Base-by-base conservation (phyloP, 2,113 vertebrate genomes). In the Nothobranchius furzeri region DNA sequence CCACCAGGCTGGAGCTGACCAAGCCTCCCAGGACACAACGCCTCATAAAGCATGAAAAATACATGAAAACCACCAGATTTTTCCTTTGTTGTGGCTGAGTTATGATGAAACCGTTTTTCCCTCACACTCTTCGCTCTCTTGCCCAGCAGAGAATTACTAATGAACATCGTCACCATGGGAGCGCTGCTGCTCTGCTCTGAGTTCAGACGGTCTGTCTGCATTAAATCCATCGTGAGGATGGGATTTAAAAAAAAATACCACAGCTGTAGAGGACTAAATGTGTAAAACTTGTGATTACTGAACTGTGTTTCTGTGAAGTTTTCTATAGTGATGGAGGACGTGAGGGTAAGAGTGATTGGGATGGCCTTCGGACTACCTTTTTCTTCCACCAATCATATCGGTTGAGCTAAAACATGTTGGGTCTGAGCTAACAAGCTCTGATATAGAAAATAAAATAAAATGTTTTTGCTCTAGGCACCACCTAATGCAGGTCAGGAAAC, bases 401-500 rank as follows among this genome's bases (percentile, higher is more conserved):
- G 68, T 76, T 87, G 51, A 64, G 75, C 81, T 82, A 84, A 81
- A 82, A 84, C 73, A 60, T 77, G 73, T 84, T 75, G 84, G 87
- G 76, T 88, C 73, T 85, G 85, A 89, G 85, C 90, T 89, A 68
- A 71, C 53, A 24, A 74, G 79, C 82, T 88, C 84, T 71, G 73
- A 82, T 57, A 70, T 81, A 85, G 81, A 85, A 87, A 88, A 91
- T 86, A 85, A 87, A 88, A 91, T 86, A 83, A 91, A 88, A 85
- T 76, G 85, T 86, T 87, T 84, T 89, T 65, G 86, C 68, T 76
- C 85, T 83, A 90, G 89, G 78, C 87, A 89, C 90, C 90, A 89
- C 89, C 89, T 87, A 89, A 91, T 89, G 87, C 87, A 91, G 91
- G 89, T 92, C 91, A 91, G 92, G 91, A 92, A 92, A 93, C 89